A percentile compares a stretch with the other conserved stretches of the same genome.
These are phyloP conservation scores for Leistus spinibarbis DNA, from an alignment of 2,888 invertebrate genomes.

Conservation along the genomic window DNA sequence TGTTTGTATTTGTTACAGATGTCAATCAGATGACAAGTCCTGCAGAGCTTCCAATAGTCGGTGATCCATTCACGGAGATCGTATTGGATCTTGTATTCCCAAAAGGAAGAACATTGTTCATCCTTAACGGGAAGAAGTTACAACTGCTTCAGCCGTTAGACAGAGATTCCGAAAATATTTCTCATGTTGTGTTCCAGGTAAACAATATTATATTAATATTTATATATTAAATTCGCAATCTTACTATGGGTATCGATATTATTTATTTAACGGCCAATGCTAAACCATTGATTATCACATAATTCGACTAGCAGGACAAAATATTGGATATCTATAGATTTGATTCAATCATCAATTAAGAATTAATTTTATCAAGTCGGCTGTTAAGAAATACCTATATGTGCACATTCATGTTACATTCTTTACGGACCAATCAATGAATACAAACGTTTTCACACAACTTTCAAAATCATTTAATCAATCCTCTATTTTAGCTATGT, in stretches of 20 bases:
- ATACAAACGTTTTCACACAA: not conserved
- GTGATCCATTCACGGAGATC: slow-evolving; percentile 80
- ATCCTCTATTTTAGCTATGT: not conserved
- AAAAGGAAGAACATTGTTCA: slow-evolving; percentile 78
- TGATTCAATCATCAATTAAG: too few relatives aligned
- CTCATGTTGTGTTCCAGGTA: slow-evolving; percentile 89
- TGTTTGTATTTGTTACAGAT: slow-evolving; percentile 62
- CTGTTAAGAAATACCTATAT: too few relatives aligned
- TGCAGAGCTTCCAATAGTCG: slow-evolving; percentile 79
- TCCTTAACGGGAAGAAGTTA: slow-evolving; percentile 80
- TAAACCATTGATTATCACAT: too few relatives aligned
- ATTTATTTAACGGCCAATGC: too few relatives aligned
- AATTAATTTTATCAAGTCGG: too few relatives aligned
- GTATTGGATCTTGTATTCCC: slow-evolving; percentile 80
- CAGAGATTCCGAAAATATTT: slow-evolving; percentile 82
- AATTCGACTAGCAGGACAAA: too few relatives aligned
- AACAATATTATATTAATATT: slow-evolving; percentile 32
- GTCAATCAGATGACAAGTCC: slow-evolving; percentile 84
- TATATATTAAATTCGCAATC: not conserved
- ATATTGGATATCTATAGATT: too few relatives aligned
- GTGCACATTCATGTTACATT: too few relatives aligned
- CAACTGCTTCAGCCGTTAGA: slow-evolving; percentile 81
- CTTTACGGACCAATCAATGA: too few relatives aligned
- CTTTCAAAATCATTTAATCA: not conserved
- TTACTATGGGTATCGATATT: too few relatives aligned